These are phyloP conservation scores for Hemithea aestivaria DNA, from an alignment of 2,888 invertebrate species.

Conservation along the genomic window DNA sequence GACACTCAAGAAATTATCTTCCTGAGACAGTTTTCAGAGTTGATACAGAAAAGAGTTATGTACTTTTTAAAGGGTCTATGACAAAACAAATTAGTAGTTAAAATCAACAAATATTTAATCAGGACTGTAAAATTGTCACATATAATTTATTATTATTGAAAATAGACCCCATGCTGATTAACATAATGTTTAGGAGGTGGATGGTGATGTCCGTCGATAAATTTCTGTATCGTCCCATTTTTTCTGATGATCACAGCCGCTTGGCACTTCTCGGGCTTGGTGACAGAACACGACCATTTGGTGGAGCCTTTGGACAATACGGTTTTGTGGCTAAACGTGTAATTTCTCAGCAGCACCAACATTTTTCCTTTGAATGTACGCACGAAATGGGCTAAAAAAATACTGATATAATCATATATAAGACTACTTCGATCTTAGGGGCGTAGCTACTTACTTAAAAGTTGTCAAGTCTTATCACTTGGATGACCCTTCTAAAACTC, in stretches of 20 bases:
- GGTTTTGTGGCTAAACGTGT: slow-evolving; percentile 1
- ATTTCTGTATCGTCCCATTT: slow-evolving; percentile 6
- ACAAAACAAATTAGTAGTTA: too few species aligned
- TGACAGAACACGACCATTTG: slow-evolving; percentile 5
- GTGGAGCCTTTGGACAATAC: slow-evolving; percentile 6
- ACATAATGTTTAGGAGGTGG: slow-evolving; percentile 5
- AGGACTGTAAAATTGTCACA: too few species aligned
- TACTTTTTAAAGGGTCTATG: too few species aligned
- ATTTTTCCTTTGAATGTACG: slow-evolving; percentile 13
- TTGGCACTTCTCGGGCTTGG: slow-evolving; percentile 8
- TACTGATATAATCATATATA: too few species aligned
- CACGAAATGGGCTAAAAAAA: slow-evolving; percentile 10
- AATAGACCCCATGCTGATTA: slow-evolving; percentile 13
- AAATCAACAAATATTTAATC: too few species aligned
- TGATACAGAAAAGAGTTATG: too few species aligned
- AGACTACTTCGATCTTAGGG: too few species aligned
- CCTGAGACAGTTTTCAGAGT: too few species aligned
- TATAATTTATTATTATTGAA: slow-evolving; percentile 9
- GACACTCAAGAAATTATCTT: too few species aligned
- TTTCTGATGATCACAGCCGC: slow-evolving; percentile 4
- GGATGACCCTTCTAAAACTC: too few species aligned
- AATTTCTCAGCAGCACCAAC: slow-evolving; percentile 6
- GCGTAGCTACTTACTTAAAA: too few species aligned
- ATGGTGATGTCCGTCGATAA: slow-evolving; percentile 3
- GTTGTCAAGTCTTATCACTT: too few species aligned